Conservation (phyloP, 2,888 invertebrate species). For the Gisinianus flammeolus region DNA sequence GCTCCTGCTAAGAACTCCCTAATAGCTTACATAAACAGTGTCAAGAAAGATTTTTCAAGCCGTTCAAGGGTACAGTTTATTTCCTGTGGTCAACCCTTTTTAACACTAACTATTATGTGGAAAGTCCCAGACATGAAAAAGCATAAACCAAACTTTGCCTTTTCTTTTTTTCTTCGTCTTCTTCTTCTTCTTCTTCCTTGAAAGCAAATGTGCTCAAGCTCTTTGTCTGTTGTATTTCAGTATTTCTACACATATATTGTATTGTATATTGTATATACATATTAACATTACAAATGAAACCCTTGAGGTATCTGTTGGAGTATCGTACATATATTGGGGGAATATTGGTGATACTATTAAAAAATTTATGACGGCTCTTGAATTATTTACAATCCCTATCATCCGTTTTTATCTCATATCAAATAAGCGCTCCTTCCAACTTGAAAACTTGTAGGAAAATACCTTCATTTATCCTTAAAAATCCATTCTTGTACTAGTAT, state of each 20-base stretch:
- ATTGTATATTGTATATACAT: too few species aligned
- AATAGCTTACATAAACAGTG: constrained; percentile 30
- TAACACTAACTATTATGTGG: neutral
- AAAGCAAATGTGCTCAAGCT: too few species aligned
- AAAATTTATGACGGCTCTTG: constrained; percentile 18
- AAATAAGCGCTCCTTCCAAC: constrained; percentile 19
- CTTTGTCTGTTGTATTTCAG: too few species aligned
- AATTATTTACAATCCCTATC: constrained; percentile 27
- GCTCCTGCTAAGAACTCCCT: constrained; percentile 20
- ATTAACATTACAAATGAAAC: too few species aligned
- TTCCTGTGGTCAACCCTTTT: constrained; percentile 27
- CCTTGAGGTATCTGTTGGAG: too few species aligned
- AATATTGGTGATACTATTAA: constrained; percentile 28
- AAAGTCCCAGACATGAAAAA: constrained; percentile 7
- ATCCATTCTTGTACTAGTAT: too few species aligned
- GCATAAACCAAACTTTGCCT: neutral
- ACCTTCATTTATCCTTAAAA: too few species aligned
- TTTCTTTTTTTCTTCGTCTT: constrained; percentile 1
- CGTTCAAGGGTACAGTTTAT: constrained; percentile 18
- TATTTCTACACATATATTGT: too few species aligned
- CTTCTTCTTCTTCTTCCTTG: neutral
- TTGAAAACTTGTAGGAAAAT: neutral
- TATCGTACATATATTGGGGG: too few species aligned
- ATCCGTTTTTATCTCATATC: constrained; percentile 26
- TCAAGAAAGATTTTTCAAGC: constrained; percentile 2